Base-by-base conservation (phyloP, 2,113 vertebrate genomes). In the Sinocyclocheilus grahami region DNA sequence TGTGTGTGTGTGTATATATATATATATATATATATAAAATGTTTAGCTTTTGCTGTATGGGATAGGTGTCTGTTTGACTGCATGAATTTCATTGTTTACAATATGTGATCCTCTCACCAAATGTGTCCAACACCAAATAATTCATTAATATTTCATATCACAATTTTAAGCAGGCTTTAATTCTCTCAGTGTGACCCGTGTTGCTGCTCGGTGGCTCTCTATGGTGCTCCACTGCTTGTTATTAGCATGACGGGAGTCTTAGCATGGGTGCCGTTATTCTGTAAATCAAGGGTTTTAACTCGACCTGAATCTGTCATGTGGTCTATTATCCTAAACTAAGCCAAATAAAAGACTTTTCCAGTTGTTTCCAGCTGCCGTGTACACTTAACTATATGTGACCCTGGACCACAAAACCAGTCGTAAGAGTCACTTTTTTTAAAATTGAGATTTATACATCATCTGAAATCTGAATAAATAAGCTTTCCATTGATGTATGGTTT, bases 61-160 rank as follows among this genome's bases (percentile, higher is more conserved):
- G 33, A 10, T 3, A 10, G 8, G 37, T 4, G 2, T 71, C 67
- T 20, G 69, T 72, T 39, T 72, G 33, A 39, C 33, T 42, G 20
- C 33, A 74, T 42, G 1, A 1, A 13, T n/a, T 76, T 30, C 2
- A 76, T 27, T 77, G 24, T 53, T 77, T 53, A 10, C n/a, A 30
- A 30, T 13, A 8, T 46, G 39, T 24, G 37, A 30, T 30, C 37
- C 24, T 39, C 22, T 76, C 39, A 24, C 74, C n/a, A 76, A 51
- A 48, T 48, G 74, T 76, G 5, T 51, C 65, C 60, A 67, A 67
- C 24, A 78, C 5, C 30, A 77, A 77, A 46, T 30, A 30, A 30
- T 53, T 46, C 13, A 79, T 69, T 55, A 85, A 69, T 24, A 69
- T 69, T 69, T 85, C 11, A 78, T 78, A 46, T 30, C 18, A 42